A percentile compares a stretch with the other conserved stretches of the same genome.
Evolutionary conservation across 2,888 invertebrate species (phyloP).

Genomic region (Drosophila nigricruria): DNA sequence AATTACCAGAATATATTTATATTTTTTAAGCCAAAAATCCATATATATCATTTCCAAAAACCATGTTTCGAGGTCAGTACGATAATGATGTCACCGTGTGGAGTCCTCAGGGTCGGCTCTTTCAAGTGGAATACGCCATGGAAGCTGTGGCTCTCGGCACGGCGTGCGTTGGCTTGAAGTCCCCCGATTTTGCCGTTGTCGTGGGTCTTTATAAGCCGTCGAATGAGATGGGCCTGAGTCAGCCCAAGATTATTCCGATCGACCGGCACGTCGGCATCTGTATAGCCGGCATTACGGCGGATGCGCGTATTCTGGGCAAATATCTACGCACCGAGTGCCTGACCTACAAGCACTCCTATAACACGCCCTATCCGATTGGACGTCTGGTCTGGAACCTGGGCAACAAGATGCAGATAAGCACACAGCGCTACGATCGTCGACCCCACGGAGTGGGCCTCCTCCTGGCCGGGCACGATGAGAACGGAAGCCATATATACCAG

Average conservation of each 20-base stretch:
- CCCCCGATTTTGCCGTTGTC: constrained; percentile 95
- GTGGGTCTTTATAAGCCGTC: constrained; percentile 98
- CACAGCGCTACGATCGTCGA: constrained; percentile 98
- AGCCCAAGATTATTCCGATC: constrained; percentile 98
- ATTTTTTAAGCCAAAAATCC: neutral
- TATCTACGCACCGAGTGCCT: constrained; percentile 98
- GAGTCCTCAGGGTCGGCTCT: constrained; percentile 98
- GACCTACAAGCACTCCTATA: constrained; percentile 96
- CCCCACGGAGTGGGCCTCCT: constrained; percentile 98
- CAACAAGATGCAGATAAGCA: constrained; percentile 98
- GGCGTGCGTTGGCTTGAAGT: constrained; percentile 95
- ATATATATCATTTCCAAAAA: neutral
- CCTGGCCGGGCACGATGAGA: constrained; percentile 97
- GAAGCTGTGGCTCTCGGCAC: constrained; percentile 94
- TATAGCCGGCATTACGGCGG: constrained; percentile 98
- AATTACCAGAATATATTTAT: neutral
- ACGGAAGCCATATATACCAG: constrained; percentile 98
- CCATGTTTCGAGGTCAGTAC: constrained; percentile 98
- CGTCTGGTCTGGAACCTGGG: constrained; percentile 94
- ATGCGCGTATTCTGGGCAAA: constrained; percentile 96
- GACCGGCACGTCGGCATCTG: constrained; percentile 98
- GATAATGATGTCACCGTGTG: constrained; percentile 99
- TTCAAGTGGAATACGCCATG: constrained; percentile 99
- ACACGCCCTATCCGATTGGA: constrained; percentile 93
- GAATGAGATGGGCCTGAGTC: constrained; percentile 98